phyloP scores from a whole-genome alignment of 1,140 invertebrate genomes.

The Drepana arcuata region DNA sequence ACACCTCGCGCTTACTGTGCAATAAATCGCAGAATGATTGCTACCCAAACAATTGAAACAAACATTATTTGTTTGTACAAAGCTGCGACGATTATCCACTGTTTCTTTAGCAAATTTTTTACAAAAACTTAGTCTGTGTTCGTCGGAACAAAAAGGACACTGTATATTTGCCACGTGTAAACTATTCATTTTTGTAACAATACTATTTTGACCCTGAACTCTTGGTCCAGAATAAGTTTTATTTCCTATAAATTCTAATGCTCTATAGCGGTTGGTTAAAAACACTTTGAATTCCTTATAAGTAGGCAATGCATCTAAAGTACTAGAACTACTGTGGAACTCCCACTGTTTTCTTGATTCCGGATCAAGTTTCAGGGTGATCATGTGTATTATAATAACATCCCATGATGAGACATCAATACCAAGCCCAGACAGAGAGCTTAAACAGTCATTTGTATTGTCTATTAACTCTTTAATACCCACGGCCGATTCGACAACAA shows the following conservation, averaged over 20 bases:
- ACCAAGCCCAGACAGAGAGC: constrained; percentile 5
- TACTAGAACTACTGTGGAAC: not conserved
- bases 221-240: constrained; percentile 7
- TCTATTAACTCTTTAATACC: constrained; percentile 14
- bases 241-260: constrained; percentile 16
- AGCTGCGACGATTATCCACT: not conserved
- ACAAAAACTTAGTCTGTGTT: not conserved
- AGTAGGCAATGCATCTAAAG: not conserved
- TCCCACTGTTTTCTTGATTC: constrained; percentile 18
- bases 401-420: constrained; percentile 14
- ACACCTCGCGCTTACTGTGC: not conserved
- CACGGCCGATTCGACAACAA: constrained; percentile 1
- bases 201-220: not conserved
- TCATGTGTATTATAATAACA: constrained; percentile 12
- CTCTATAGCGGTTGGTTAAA: constrained; percentile 4
- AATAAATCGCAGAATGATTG: constrained; percentile 11
- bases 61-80: not conserved
- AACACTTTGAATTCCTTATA: not conserved
- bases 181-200: no score
- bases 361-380: constrained; percentile 13
- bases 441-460: constrained; percentile 13
- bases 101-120: constrained; percentile 2
- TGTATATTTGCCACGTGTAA: not conserved
- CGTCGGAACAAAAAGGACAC: not conserved
- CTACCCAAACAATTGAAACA: constrained; percentile 16